These are phyloP conservation scores for western clawed frog (Xenopus tropicalis) DNA, from an alignment of 2,113 vertebrate genomes.

Conservation along the genomic window DNA sequence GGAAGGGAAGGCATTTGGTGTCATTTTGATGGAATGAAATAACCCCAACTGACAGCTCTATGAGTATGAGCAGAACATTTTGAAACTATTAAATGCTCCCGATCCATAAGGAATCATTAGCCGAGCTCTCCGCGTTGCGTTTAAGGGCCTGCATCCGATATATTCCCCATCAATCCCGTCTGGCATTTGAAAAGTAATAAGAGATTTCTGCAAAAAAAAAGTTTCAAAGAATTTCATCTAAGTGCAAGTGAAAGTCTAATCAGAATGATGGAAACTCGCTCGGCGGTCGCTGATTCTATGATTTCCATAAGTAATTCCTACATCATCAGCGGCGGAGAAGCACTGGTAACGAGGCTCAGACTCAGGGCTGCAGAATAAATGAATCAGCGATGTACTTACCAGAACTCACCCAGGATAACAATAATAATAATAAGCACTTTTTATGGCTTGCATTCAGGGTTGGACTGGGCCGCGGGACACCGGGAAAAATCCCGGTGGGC, in stretches of 20 bases:
- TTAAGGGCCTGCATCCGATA: slow-evolving; percentile 5
- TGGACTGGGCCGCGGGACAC: no score
- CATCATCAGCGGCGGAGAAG: no score
- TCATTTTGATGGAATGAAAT: slow-evolving; percentile 41
- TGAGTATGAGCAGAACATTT: slow-evolving; percentile 15
- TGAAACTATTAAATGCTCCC: slow-evolving; percentile 9
- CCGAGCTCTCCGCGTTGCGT: slow-evolving; percentile 8
- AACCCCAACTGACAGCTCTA: slow-evolving; percentile 18
- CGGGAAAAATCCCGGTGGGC: no score
- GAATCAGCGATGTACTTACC: no score
- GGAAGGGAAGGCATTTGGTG: slow-evolving; percentile 9
- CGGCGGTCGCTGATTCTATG: no score
- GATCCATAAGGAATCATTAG: slow-evolving; percentile 17
- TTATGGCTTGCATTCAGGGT: no score
- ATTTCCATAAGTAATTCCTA: no score
- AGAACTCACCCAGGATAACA: no score
- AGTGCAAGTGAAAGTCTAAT: slow-evolving; percentile 32
- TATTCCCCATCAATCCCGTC: slow-evolving; percentile 22
- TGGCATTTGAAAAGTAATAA: slow-evolving; percentile 37
- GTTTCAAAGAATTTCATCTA: slow-evolving; percentile 25
- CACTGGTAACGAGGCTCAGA: no score
- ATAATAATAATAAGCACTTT: no score
- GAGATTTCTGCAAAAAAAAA: slow-evolving; percentile 7
- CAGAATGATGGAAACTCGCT: slow-evolving; percentile 19
- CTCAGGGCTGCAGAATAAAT: no score